Evolutionary conservation across 2,113 vertebrate species (phyloP).

Genomic region (Tylochromis polylepis): DNA sequence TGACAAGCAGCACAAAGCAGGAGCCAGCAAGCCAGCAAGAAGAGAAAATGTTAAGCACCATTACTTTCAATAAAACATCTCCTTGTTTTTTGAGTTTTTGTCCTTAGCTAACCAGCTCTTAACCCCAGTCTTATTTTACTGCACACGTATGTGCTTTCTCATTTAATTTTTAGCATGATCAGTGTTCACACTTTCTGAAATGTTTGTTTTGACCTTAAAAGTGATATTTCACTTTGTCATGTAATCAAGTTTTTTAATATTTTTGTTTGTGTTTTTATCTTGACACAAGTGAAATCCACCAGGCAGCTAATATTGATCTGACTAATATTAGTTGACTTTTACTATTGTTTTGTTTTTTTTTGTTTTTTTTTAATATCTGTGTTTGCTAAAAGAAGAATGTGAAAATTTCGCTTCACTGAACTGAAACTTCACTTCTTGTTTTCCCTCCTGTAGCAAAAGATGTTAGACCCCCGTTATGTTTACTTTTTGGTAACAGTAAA

Average conservation of each 20-base stretch:
- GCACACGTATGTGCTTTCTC: neutral
- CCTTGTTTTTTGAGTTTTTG: neutral
- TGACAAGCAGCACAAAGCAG: neutral
- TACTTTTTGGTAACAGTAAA: neutral
- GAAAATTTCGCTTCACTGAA: neutral
- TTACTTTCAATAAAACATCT: neutral
- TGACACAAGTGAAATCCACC: neutral
- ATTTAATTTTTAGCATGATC: neutral
- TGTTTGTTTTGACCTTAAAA: neutral
- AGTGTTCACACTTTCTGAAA: neutral
- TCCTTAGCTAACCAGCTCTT: neutral
- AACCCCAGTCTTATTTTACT: neutral
- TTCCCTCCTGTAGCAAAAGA: neutral
- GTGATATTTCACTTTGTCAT: neutral
- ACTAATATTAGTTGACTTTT: constrained; percentile 5
- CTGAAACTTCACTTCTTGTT: neutral
- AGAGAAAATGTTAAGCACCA: neutral
- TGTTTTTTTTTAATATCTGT: neutral
- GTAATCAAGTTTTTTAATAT: neutral
- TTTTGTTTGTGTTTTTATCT: neutral
- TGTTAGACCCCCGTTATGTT: neutral
- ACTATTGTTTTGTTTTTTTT: too few species aligned
- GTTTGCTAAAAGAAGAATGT: neutral
- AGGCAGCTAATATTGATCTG: constrained; percentile 23
- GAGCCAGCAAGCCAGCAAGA: neutral